Evolutionary conservation across 2,797 vertebrate genomes (phyloP), one percentile per base, ranked within the genome.

Genomic region (Cottoperca gobio): DNA sequence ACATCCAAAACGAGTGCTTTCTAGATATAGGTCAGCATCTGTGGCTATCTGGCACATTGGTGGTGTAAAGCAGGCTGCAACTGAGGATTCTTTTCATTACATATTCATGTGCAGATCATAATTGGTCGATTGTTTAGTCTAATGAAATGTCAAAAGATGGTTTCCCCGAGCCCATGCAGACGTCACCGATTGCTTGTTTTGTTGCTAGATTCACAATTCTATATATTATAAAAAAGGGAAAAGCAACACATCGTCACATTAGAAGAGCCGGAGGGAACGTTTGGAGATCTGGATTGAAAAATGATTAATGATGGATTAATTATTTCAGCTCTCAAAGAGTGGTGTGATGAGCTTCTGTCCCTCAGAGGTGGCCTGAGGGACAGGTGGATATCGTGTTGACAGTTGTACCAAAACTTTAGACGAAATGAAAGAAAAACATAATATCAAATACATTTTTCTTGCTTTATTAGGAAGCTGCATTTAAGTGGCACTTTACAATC

Each of bases 1-100:
- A 55, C 4, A 53, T 4, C 6, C 21, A 77, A 45, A 72, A 59
- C 54, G 71, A 31, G 17, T 57, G 2, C 42, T 74, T 68, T 73
- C 33, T 45, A 64, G 35, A 73, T 65, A 17, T 62, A 79, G 55
- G 67, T 73, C 70, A 79, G 26, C 52, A 58, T 78, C 55, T 69
- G 8, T 42, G 50, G 23, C 58, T 31, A 46, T 64, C 40, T 54
- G 21, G 70, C 49, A 45, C 0, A 37, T 52, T 37, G 37, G 21
- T 26, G 11, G 11, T 67, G 23, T 26, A 31, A 6, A 31, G 33
- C 33, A 33, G 31, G 8, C 31, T 33, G 31, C 31, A 33, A 7
- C 33, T 33, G 33, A 33, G 33, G 6, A 8, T 8, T 33, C 2
- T 33, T 33, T 6, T 33, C 33, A 7, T 33, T 8, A 8, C 26